These are phyloP conservation scores for Lamellibrachia luymesi DNA, from an alignment of 1,140 invertebrate species.

Conservation along the genomic window DNA sequence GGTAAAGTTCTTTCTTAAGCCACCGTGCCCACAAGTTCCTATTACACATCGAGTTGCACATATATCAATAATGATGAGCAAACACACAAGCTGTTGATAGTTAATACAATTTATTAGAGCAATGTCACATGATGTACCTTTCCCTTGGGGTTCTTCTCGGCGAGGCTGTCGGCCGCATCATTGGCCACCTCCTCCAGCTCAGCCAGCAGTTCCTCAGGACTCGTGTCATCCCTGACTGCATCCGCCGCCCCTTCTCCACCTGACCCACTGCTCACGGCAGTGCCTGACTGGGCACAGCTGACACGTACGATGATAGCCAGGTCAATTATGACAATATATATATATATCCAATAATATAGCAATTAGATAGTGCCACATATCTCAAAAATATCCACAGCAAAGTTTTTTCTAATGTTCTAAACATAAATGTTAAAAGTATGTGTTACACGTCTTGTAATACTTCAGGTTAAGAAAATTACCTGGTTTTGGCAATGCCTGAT, in stretches of 20 bases:
- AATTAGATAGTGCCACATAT: no score
- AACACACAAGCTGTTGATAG: neutral
- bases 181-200: conserved; percentile 70
- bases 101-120: neutral
- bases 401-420: no score
- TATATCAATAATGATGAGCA: no score
- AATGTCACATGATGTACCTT: conserved; percentile 33
- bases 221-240: conserved; percentile 75
- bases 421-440: no score
- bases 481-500: conserved; percentile 6
- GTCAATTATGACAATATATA: neutral
- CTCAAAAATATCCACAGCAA: no score
- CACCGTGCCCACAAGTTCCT: no score
- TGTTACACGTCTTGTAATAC: neutral
- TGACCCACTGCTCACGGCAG: neutral
- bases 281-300: neutral
- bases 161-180: conserved; percentile 67
- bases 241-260: conserved; percentile 61
- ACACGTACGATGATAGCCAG: neutral
- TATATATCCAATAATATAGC: neutral
- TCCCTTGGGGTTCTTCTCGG: conserved; percentile 60
- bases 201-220: conserved; percentile 76
- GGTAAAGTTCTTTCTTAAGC: no score
- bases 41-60: no score
- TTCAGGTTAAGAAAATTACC: neutral